Percentiles rank a stretch among this genome's conserved stretches.
phyloP scores from a whole-genome alignment of 1,140 invertebrate genomes.

The Battus philenor region DNA sequence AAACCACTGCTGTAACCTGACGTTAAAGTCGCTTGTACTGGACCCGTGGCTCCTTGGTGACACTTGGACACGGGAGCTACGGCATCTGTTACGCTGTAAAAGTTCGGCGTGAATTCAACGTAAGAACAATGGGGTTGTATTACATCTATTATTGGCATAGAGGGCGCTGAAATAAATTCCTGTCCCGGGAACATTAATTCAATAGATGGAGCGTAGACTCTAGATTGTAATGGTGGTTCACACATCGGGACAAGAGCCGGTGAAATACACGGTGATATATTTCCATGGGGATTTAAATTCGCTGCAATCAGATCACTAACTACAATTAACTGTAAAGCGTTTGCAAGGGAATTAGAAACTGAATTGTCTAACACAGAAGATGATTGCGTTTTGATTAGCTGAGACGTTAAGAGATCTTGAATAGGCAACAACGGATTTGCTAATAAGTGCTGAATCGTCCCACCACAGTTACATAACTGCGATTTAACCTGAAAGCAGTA shows the following conservation, averaged over 20 bases:
- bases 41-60: not conserved
- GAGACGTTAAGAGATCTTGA: not conserved
- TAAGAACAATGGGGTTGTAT: not conserved
- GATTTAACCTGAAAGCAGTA: conserved; percentile 27
- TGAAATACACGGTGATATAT: not conserved
- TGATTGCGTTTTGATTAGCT: not conserved
- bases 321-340: conserved; percentile 5
- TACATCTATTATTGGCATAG: not conserved
- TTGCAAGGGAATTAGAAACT: conserved; percentile 4
- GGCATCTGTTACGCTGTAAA: not conserved
- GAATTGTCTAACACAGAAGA: conserved; percentile 5
- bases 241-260: not conserved
- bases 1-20: not conserved
- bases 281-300: conserved; percentile 1
- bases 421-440: not conserved
- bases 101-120: conserved; percentile 1
- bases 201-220: not conserved
- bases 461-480: conserved; percentile 20
- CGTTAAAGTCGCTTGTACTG: not conserved
- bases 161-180: conserved; percentile 2
- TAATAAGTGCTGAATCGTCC: not conserved
- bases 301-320: conserved; percentile 10
- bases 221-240: not conserved
- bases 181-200: conserved; percentile 2
- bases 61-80: conserved; percentile 1